These are phyloP conservation scores for Lycocerus yunnanus DNA, from an alignment of 2,888 invertebrate genomes.

Conservation along the genomic window DNA sequence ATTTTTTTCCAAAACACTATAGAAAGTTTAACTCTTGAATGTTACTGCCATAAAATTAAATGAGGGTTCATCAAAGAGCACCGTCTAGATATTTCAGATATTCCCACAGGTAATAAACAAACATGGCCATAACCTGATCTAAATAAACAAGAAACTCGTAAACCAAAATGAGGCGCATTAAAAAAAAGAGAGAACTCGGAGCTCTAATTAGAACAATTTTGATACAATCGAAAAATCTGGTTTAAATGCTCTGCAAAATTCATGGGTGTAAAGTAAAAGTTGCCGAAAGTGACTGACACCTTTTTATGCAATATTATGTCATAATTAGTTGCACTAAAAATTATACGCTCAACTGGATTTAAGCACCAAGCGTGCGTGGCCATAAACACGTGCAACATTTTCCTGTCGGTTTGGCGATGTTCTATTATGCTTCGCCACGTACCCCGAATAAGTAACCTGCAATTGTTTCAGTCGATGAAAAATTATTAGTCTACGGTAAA, in stretches of 20 bases:
- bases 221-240: not conserved
- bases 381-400: not conserved
- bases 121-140: slow-evolving; percentile 32
- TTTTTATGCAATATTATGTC: not conserved
- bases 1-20: slow-evolving; percentile 15
- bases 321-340: not conserved
- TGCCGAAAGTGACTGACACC: not conserved
- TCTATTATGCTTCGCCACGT: not conserved
- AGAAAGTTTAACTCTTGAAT: slow-evolving; percentile 20
- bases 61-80: slow-evolving; percentile 35
- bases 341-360: not conserved
- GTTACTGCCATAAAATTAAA: slow-evolving; percentile 29
- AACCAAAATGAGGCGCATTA: slow-evolving; percentile 34
- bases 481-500: not conserved
- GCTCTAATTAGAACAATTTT: not conserved
- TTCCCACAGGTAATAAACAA: slow-evolving; percentile 39
- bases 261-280: not conserved
- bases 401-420: not conserved
- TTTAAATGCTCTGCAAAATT: not conserved
- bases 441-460: not conserved
- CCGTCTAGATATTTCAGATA: slow-evolving; percentile 33
- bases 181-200: not conserved
- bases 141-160: slow-evolving; percentile 37
- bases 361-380: not conserved
- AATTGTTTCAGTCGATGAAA: not conserved